These are phyloP conservation scores for Eumeta japonica DNA, from an alignment of 1,140 invertebrate genomes.

Conservation along the genomic window DNA sequence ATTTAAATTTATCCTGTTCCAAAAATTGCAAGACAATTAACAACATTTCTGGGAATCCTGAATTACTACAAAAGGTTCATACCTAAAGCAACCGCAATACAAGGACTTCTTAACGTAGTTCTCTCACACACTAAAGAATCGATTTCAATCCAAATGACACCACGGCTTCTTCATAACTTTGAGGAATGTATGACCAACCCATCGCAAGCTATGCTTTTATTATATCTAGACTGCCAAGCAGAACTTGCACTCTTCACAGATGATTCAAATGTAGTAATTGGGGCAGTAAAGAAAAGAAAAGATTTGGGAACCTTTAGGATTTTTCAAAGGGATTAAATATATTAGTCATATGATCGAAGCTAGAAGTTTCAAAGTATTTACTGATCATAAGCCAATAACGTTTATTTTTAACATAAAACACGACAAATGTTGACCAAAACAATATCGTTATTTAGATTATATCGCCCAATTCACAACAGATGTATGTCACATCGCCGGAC, in stretches of 20 bases:
- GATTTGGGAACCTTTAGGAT: slow-evolving; percentile 35
- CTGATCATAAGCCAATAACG: slow-evolving; percentile 39
- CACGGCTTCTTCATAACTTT: slow-evolving; percentile 24
- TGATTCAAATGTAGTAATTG: slow-evolving; percentile 30
- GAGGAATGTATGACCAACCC: slow-evolving; percentile 28
- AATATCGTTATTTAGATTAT: slow-evolving; percentile 3
- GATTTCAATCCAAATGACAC: slow-evolving; percentile 13
- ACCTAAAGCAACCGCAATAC: slow-evolving; percentile 15
- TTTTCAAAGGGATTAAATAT: slow-evolving; percentile 31
- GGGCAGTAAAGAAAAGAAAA: slow-evolving; percentile 23
- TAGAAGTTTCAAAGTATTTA: slow-evolving; percentile 22
- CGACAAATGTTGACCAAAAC: slow-evolving; percentile 10
- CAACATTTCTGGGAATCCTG: slow-evolving; percentile 41
- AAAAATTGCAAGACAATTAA: slow-evolving; percentile 20
- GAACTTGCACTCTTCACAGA: slow-evolving; percentile 16
- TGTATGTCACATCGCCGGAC: slow-evolving; percentile 1
- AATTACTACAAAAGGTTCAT: slow-evolving; percentile 34
- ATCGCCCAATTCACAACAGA: slow-evolving; percentile 7
- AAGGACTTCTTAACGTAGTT: slow-evolving; percentile 5
- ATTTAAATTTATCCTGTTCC: slow-evolving; percentile 28
- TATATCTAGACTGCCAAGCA: slow-evolving; percentile 13
- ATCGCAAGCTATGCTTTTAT: slow-evolving; percentile 16
- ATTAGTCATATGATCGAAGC: slow-evolving; percentile 33
- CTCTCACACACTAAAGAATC: slow-evolving; percentile 3
- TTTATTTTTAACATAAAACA: slow-evolving; percentile 16